A percentile compares a stretch with the other conserved stretches of the same genome.
phyloP scores from a whole-genome alignment of 2,888 invertebrate genomes.

The Thysanoteuthis rhombus region DNA sequence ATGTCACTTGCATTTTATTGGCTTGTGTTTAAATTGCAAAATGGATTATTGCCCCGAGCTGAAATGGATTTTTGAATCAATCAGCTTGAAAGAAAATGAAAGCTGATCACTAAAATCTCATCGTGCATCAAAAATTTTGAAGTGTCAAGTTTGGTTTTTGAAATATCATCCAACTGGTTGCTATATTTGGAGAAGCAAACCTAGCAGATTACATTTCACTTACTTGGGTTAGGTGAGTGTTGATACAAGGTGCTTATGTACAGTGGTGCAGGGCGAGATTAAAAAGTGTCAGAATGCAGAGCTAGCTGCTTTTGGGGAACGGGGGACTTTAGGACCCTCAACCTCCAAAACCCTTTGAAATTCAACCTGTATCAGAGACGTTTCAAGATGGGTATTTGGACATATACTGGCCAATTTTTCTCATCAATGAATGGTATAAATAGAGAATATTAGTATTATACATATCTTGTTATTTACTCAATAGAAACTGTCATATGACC shows the following conservation, averaged over 20 bases:
- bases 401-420: too few species aligned
- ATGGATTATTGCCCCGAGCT: background rate
- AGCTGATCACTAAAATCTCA: background rate
- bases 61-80: background rate
- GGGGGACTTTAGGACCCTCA: too few species aligned
- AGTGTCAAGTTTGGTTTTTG: slow-evolving; percentile 12
- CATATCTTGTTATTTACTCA: too few species aligned
- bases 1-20: background rate
- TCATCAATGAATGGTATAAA: too few species aligned
- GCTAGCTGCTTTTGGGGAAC: too few species aligned
- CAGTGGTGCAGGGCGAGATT: too few species aligned
- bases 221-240: background rate
- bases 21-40: background rate
- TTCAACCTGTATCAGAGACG: too few species aligned
- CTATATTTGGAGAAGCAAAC: background rate
- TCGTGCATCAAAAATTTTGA: background rate
- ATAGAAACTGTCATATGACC: too few species aligned
- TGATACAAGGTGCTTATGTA: background rate
- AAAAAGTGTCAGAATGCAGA: too few species aligned
- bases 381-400: too few species aligned
- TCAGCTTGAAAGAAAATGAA: background rate
- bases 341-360: too few species aligned
- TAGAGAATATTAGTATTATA: too few species aligned
- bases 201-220: background rate
- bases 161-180: background rate